These are phyloP conservation scores for Nansenia antarctica DNA, from an alignment of 2,113 vertebrate species.

Conservation along the genomic window DNA sequence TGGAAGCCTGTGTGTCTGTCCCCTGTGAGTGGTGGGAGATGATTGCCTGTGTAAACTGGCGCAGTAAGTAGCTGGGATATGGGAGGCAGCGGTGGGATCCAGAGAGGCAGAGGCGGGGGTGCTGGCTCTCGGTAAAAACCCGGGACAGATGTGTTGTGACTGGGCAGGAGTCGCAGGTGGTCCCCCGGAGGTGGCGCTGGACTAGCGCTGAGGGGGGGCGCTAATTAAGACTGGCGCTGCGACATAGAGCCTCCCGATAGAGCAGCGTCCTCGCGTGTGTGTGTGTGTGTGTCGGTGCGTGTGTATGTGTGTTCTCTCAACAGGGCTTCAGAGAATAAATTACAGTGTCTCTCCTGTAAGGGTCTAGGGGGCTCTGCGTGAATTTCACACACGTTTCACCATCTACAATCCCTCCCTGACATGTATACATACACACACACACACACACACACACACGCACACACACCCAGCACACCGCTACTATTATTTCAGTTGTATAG, in stretches of 20 bases:
- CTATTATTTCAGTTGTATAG: neutral
- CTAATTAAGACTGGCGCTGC: conserved; percentile 63
- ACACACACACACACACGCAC: conserved; percentile 10
- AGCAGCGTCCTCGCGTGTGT: conserved; percentile 22
- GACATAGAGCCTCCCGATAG: conserved; percentile 38
- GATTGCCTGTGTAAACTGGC: conserved; percentile 29
- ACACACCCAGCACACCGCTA: neutral
- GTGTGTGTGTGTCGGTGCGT: conserved; percentile 27
- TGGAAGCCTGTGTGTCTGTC: conserved; percentile 13
- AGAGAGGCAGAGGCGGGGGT: conserved; percentile 1
- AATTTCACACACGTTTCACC: conserved; percentile 65
- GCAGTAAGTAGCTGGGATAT: neutral
- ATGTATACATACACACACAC: conserved; percentile 14
- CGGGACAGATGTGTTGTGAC: conserved; percentile 52
- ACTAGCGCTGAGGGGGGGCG: conserved; percentile 21
- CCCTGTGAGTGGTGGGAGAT: conserved; percentile 11
- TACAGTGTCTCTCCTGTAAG: conserved; percentile 53
- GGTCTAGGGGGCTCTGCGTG: conserved; percentile 56
- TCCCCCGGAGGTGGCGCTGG: conserved; percentile 17
- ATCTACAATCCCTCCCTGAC: conserved; percentile 32
- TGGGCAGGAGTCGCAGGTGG: conserved; percentile 19
- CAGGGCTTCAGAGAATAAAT: conserved; percentile 58
- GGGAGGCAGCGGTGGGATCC: neutral
- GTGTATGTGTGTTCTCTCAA: conserved; percentile 12
- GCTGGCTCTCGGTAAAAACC: neutral